phyloP scores from a whole-genome alignment of 2,888 invertebrate species.

The Ceriagrion tenellum region DNA sequence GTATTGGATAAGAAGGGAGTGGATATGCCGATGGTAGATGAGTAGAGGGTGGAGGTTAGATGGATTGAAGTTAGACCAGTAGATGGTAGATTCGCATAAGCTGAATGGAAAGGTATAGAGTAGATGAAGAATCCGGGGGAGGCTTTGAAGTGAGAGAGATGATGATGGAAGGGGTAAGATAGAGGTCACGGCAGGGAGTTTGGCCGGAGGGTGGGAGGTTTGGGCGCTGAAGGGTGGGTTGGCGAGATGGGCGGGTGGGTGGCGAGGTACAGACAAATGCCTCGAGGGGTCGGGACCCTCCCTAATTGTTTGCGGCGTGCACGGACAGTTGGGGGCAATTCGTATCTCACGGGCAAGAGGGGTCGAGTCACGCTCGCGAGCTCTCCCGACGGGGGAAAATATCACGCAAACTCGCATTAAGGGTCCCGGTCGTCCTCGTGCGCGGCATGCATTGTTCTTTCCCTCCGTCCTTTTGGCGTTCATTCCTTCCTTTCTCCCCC shows the following conservation, averaged over 20 bases:
- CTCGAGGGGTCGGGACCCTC: constrained; percentile 60
- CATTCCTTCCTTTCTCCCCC: constrained; percentile 34
- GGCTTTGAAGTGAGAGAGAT: constrained; percentile 16
- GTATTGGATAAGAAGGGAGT: too few species aligned
- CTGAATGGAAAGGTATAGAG: not conserved
- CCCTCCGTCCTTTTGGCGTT: not conserved
- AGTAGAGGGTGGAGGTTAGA: not conserved
- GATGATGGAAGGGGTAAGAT: constrained; percentile 44
- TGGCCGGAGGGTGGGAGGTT: not conserved
- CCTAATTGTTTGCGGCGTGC: constrained; percentile 65
- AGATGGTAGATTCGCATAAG: not conserved
- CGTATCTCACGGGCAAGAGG: constrained; percentile 57
- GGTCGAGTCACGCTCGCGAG: constrained; percentile 42
- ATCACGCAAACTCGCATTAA: constrained; percentile 66
- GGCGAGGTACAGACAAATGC: constrained; percentile 60
- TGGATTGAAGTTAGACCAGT: too few species aligned
- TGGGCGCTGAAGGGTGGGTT: not conserved
- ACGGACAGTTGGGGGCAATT: constrained; percentile 67
- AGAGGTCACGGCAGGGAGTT: constrained; percentile 3
- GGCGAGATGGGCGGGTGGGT: not conserved
- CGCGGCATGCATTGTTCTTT: constrained; percentile 61
- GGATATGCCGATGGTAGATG: not conserved
- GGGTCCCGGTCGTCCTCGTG: constrained; percentile 5
- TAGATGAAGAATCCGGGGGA: not conserved
- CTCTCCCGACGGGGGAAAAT: constrained; percentile 57